Percentiles rank a stretch among this genome's conserved stretches.
Evolutionary conservation across 2,888 invertebrate species (phyloP).

Genomic region (Colostygia pectinataria): DNA sequence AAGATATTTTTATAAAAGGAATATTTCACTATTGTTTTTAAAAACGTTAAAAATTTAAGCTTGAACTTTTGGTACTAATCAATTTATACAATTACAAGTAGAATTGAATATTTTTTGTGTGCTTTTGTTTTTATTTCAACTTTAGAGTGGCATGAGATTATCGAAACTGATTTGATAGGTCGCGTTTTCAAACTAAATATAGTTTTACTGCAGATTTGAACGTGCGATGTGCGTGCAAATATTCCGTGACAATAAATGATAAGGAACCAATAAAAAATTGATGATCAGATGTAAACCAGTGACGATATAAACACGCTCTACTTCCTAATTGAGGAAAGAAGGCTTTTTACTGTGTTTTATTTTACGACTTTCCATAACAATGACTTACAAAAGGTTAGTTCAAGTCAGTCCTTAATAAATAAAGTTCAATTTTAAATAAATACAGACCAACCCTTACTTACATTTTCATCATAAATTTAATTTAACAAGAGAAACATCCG

Average conservation of each 20-base stretch:
- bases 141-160: neutral
- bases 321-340: conserved; percentile 28
- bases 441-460: conserved; percentile 32
- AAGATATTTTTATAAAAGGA: too few species aligned
- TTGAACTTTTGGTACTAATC: too few species aligned
- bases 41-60: too few species aligned
- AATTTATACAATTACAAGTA: too few species aligned
- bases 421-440: conserved; percentile 35
- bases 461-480: conserved; percentile 44
- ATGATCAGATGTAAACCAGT: conserved; percentile 26
- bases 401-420: conserved; percentile 26
- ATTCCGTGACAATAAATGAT: conserved; percentile 27
- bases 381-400: conserved; percentile 25
- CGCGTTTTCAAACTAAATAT: conserved; percentile 8
- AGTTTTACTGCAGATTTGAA: conserved; percentile 23
- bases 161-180: neutral
- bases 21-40: too few species aligned
- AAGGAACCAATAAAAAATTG: conserved; percentile 26
- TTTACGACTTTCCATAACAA: conserved; percentile 25
- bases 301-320: conserved; percentile 28
- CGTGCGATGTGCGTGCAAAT: conserved; percentile 26
- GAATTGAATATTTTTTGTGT: too few species aligned
- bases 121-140: too few species aligned
- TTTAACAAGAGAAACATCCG: conserved; percentile 38
- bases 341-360: conserved; percentile 16